phyloP scores from a whole-genome alignment of 1,140 invertebrate species.

The Notospermus geniculatus region DNA sequence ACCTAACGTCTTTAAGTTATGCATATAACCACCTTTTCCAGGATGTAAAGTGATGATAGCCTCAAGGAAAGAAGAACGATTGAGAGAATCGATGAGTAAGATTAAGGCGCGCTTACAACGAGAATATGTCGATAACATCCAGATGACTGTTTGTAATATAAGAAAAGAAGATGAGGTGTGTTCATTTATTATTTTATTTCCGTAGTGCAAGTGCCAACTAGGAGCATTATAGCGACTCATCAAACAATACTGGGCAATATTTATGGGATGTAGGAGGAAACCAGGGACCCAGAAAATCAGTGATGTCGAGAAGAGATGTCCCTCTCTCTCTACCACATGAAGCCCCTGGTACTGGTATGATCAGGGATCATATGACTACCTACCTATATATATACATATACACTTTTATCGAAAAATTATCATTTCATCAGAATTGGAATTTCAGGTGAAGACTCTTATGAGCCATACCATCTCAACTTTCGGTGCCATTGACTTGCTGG shows the following conservation, averaged over 20 bases:
- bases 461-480: slow-evolving; percentile 44
- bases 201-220: neutral
- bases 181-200: neutral
- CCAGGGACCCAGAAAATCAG: neutral
- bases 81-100: slow-evolving; percentile 46
- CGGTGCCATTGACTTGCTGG: slow-evolving; percentile 57
- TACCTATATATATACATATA: neutral
- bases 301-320: neutral
- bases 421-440: slow-evolving; percentile 11
- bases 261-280: neutral
- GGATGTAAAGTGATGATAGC: slow-evolving; percentile 60
- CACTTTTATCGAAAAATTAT: slow-evolving; percentile 18
- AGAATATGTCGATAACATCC: slow-evolving; percentile 26
- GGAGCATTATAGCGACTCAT: neutral
- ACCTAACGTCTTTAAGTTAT: too few relatives aligned
- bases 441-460: slow-evolving; percentile 50
- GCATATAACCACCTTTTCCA: slow-evolving; percentile 21
- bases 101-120: slow-evolving; percentile 29
- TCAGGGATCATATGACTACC: too few relatives aligned
- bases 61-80: slow-evolving; percentile 55
- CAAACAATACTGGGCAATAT: neutral
- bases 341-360: neutral
- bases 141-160: slow-evolving; percentile 57
- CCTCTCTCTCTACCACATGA: neutral
- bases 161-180: slow-evolving; percentile 58